Base-by-base conservation (phyloP, 2,113 vertebrate species). In the Siniperca knerii region DNA sequence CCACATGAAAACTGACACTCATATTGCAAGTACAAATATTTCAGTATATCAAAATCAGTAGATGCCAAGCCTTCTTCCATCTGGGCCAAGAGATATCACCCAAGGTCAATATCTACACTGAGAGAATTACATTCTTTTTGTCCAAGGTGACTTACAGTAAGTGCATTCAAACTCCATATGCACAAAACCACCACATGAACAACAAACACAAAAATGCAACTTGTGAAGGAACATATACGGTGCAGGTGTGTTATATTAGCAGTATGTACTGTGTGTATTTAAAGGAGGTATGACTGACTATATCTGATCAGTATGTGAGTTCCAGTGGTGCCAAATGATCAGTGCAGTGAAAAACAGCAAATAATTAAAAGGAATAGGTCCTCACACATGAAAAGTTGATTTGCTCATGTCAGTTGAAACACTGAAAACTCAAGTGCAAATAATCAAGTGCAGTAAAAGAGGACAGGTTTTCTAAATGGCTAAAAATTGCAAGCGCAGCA, bases 31-130 rank as follows among this genome's bases (percentile, higher is more conserved):
- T 74, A 23, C 52, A 88, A 81, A 67, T 78, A 58, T 44, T 61
- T 65, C 57, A 54, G 35, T 46, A 8, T 7, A 29, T 75, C 21
- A 57, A 58, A 55, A 37, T 37, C 37, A 58, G 58, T 16, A 21
- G 13, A 48, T 46, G 5, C 48, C 54, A 62, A 73, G 1, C 16
- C 18, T 40, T 33, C 12, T 42, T 62, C 64, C 60, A 40, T 75
- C 68, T 61, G 64, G 55, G 23, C 57, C 65, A 10, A 8, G 4
- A 67, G n/a, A 81, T 81, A 71, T 29, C 50, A 37, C 11, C 77
- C 33, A 83, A 85, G 85, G 62, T 81, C 74, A 70, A 13, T 23
- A 35, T 77, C 50, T 54, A 37, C 40, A n/a, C 33, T 57, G 16
- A 35, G 15, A 35, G 40, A 55, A 46, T 50, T 1, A 8, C 46